Evolutionary conservation across 2,888 invertebrate species (phyloP).

Genomic region (Hemithea aestivaria): DNA sequence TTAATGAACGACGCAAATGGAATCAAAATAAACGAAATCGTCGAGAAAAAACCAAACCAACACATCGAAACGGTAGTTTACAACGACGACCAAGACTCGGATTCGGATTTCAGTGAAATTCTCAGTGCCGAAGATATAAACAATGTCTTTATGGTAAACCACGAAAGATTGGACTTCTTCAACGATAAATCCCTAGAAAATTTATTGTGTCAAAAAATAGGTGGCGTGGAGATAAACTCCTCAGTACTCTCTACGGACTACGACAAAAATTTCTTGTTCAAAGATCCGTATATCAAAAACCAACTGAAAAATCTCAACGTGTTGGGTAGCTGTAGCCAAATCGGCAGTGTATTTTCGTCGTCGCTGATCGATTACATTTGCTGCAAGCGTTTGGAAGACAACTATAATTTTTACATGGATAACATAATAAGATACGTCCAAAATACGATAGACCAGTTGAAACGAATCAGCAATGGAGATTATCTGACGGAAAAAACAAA

Average conservation of each 20-base stretch:
- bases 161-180: constrained; percentile 54
- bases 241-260: constrained; percentile 40
- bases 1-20: constrained; percentile 43
- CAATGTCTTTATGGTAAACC: constrained; percentile 48
- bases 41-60: constrained; percentile 46
- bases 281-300: constrained; percentile 50
- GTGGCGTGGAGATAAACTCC: constrained; percentile 46
- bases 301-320: constrained; percentile 45
- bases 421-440: constrained; percentile 62
- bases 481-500: constrained; percentile 65
- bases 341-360: constrained; percentile 45
- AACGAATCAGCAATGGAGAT: constrained; percentile 69
- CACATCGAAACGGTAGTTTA: constrained; percentile 61
- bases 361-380: constrained; percentile 64
- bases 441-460: constrained; percentile 67
- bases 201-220: constrained; percentile 56
- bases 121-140: constrained; percentile 51
- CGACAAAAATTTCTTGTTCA: constrained; percentile 45
- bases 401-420: constrained; percentile 67
- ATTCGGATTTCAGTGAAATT: constrained; percentile 52
- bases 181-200: constrained; percentile 46
- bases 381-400: constrained; percentile 60
- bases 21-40: constrained; percentile 16
- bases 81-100: constrained; percentile 55
- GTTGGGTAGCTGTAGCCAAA: constrained; percentile 33